phyloP scores from a whole-genome alignment of 1,140 invertebrate species.

The Pemphigus obesinymphae region DNA sequence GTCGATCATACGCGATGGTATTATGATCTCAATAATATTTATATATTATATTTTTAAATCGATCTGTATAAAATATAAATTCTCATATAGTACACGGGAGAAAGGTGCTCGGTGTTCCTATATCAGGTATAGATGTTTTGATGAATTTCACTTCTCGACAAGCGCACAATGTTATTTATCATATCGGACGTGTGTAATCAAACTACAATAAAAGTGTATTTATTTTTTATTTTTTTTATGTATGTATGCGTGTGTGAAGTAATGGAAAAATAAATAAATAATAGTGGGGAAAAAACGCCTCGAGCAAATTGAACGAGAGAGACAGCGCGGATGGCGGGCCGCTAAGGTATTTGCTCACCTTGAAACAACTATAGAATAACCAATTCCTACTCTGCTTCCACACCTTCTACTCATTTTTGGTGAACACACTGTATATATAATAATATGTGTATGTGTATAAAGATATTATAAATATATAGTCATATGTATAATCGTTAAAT shows the following conservation, averaged over 20 bases:
- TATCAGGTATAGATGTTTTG: not conserved
- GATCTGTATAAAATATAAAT: too few species aligned
- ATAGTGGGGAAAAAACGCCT: slow-evolving; percentile 10
- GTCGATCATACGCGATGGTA: not conserved
- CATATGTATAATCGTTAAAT: slow-evolving; percentile 28
- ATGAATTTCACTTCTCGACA: slow-evolving; percentile 34
- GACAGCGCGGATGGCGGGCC: not conserved
- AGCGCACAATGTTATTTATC: slow-evolving; percentile 13
- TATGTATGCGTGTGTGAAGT: not conserved
- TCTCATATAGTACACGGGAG: not conserved
- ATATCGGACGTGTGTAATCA: slow-evolving; percentile 29
- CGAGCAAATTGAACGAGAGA: slow-evolving; percentile 5
- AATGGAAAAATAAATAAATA: slow-evolving; percentile 16
- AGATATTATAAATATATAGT: not conserved
- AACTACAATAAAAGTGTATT: slow-evolving; percentile 8
- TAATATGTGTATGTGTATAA: not conserved
- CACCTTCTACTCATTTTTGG: slow-evolving; percentile 12
- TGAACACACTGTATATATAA: not conserved
- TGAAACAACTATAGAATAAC: slow-evolving; percentile 32
- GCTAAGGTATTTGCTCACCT: slow-evolving; percentile 40
- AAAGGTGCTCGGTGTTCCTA: not conserved
- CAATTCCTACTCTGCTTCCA: slow-evolving; percentile 25
- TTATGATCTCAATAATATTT: not conserved
- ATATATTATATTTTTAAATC: not conserved
- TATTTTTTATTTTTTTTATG: not conserved